Base-by-base conservation (phyloP, 2,888 invertebrate species). In the Nowickia ferox region DNA sequence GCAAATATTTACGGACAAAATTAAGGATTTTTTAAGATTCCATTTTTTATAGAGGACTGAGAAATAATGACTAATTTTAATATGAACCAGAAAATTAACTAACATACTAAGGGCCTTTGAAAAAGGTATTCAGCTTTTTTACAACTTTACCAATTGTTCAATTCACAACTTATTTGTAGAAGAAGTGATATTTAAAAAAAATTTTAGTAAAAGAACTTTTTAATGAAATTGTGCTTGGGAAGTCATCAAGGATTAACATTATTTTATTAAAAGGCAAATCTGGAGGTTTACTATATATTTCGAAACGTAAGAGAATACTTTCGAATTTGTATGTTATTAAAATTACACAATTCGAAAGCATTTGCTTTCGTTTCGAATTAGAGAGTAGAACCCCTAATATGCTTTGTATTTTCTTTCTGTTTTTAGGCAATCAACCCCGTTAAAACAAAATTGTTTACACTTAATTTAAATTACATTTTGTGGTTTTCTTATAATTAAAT, bases 1-100 rank as follows among this genome's bases (percentile, higher is more conserved):
- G 51, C 9, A 19, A 72, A 71, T 1, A 51, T 55, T 72, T 44
- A 17, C 44, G 10, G 22, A 51, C 55, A 69, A 69, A 63, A 48
- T 38, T 30, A 76, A 66, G 40, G 51, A 84, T 19, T 53, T 76
- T 72, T 57, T 59, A 46, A 30, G 71, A 75, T 77, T 53, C 48
- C 77, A 72, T 48, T 72, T 40, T 68, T 17, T 51, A 30, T 48
- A 63, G 75, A 76, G 76, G 53, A 72, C 66, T 77, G 72, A 72
- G 11, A 65, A 57, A 51, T 59, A 46, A 30, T 68, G 44, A 75
- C 42, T 57, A 74, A 80, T 71, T 72, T 46, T 65, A 46, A 55
- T 38, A 63, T 19, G n/a, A 40, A n/a, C 19, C 48, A 44, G 17
- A 57, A 48, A 61, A 19, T 46, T 9, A 11, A 22, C 19, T 30